Evolutionary conservation across 2,797 vertebrate species (phyloP).

Genomic region (Propithecus deckenii): DNA sequence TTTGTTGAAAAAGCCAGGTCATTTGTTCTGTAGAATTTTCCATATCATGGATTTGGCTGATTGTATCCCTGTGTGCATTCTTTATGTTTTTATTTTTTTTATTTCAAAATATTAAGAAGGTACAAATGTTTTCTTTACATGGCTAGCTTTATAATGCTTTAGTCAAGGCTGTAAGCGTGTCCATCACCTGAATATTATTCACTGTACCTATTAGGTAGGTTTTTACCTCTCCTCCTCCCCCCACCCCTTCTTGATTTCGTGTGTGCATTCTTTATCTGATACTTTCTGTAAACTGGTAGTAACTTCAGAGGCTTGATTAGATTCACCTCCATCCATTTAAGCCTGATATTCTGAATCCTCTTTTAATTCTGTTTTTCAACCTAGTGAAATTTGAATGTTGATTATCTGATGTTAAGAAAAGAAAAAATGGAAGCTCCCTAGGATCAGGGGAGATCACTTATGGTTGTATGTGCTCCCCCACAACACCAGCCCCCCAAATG

Average conservation of each 20-base stretch:
- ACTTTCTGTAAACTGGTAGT: neutral
- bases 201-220: neutral
- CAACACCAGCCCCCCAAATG: too few relatives aligned
- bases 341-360: neutral
- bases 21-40: neutral
- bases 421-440: neutral
- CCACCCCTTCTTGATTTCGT: neutral
- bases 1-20: neutral
- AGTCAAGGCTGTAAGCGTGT: neutral
- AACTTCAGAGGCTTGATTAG: neutral
- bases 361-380: neutral
- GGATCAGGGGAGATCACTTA: neutral
- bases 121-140: neutral
- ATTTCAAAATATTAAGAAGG: neutral
- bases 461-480: neutral
- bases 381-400: conserved; percentile 36
- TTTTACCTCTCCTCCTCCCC: neutral
- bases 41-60: neutral
- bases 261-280: neutral
- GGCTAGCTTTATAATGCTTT: neutral
- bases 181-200: neutral
- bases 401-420: neutral
- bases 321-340: neutral
- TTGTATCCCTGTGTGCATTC: neutral
- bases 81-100: neutral